These are phyloP conservation scores for Dasypolia templi DNA, from an alignment of 2,888 invertebrate species.

Conservation along the genomic window DNA sequence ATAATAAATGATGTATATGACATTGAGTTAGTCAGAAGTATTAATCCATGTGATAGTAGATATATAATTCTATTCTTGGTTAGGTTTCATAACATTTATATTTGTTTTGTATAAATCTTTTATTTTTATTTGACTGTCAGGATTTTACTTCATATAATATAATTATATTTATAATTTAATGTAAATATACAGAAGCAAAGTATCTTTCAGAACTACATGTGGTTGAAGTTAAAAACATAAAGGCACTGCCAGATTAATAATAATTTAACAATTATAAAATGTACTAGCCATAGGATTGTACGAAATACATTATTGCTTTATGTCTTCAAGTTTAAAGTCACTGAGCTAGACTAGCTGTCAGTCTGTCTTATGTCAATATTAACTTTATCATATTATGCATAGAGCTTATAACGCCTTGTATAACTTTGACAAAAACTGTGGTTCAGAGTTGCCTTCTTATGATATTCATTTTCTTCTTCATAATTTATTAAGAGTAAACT, in stretches of 20 bases:
- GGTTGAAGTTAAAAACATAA: slow-evolving; percentile 57
- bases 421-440: slow-evolving; percentile 30
- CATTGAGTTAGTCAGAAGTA: slow-evolving; percentile 83
- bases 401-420: slow-evolving; percentile 35
- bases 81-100: slow-evolving; percentile 50
- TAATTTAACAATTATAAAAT: slow-evolving; percentile 37
- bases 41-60: slow-evolving; percentile 90
- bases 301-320: slow-evolving; percentile 19
- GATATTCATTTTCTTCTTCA: slow-evolving; percentile 41
- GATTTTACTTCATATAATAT: slow-evolving; percentile 25
- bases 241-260: slow-evolving; percentile 78
- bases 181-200: slow-evolving; percentile 44
- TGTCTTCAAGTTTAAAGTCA: slow-evolving; percentile 15
- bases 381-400: slow-evolving; percentile 8
- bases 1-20: slow-evolving; percentile 74
- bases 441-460: slow-evolving; percentile 39
- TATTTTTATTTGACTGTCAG: slow-evolving; percentile 19
- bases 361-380: slow-evolving; percentile 5
- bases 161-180: slow-evolving; percentile 26
- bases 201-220: slow-evolving; percentile 43
- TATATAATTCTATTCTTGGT: slow-evolving; percentile 71
- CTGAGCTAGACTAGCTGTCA: slow-evolving; percentile 17
- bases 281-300: slow-evolving; percentile 32
- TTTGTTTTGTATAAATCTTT: slow-evolving; percentile 34
- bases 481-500: slow-evolving; percentile 25